Conservation (phyloP, 2,113 vertebrate species). For the Nothocercus julius region DNA sequence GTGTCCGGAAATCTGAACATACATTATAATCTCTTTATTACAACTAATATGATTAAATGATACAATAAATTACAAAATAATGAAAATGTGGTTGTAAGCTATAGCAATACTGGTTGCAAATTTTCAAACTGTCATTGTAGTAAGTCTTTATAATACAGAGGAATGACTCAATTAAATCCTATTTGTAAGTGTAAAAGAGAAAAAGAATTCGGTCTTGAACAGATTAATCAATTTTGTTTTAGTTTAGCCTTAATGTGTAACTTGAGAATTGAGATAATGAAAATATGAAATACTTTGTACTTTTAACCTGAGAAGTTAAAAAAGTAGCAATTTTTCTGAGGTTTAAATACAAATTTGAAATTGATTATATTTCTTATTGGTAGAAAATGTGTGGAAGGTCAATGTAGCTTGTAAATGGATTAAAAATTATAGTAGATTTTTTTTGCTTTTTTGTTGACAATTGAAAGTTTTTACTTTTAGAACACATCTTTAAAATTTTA, state of each 20-base stretch:
- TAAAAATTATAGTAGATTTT: not conserved
- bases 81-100: not conserved
- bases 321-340: not conserved
- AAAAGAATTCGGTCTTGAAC: not conserved
- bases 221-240: not conserved
- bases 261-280: not conserved
- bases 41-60: not conserved
- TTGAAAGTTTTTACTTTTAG: not conserved
- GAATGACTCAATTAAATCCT: not conserved
- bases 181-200: not conserved
- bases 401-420: not conserved
- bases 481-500: not conserved
- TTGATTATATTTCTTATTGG: not conserved
- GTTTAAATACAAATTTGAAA: not conserved
- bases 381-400: not conserved
- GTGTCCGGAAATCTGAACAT: not conserved
- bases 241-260: not conserved
- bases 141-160: not conserved
- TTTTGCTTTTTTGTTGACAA: not conserved
- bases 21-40: not conserved
- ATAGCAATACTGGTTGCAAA: not conserved
- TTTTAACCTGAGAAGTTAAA: not conserved
- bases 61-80: not conserved
- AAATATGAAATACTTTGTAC: not conserved
- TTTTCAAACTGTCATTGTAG: constrained; percentile 5